Evolutionary conservation across 2,113 vertebrate genomes (phyloP).

Genomic region (Zingel zingel): DNA sequence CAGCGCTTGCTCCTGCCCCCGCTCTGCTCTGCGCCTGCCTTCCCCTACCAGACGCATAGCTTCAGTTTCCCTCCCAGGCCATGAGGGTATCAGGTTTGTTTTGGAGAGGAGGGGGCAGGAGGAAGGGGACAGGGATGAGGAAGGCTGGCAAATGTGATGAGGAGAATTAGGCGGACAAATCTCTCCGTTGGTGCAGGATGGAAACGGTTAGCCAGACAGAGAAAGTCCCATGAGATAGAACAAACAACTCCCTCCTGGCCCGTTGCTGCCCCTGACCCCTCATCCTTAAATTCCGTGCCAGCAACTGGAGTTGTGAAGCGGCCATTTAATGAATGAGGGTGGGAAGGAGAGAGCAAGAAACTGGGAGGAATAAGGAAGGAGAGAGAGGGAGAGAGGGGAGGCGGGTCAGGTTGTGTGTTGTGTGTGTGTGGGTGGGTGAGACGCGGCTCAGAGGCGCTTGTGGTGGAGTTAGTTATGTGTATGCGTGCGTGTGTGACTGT

Average conservation of each 20-base stretch:
- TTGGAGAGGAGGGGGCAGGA: slow-evolving; percentile 49
- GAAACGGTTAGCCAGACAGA: slow-evolving; percentile 36
- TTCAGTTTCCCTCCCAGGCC: slow-evolving; percentile 75
- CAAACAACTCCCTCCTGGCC: slow-evolving; percentile 68
- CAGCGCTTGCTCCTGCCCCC: slow-evolving; percentile 65
- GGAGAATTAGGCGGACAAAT: slow-evolving; percentile 53
- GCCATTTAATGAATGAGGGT: slow-evolving; percentile 84
- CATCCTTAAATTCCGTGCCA: slow-evolving; percentile 79
- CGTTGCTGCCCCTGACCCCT: slow-evolving; percentile 73
- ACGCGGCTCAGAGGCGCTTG: slow-evolving; percentile 74
- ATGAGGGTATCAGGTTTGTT: slow-evolving; percentile 83
- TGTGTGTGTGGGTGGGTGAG: slow-evolving; percentile 72
- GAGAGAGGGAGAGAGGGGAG: slow-evolving; percentile 46
- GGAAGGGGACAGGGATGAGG: slow-evolving; percentile 44
- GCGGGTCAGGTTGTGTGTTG: slow-evolving; percentile 74
- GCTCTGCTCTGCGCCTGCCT: slow-evolving; percentile 60
- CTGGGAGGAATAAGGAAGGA: slow-evolving; percentile 49
- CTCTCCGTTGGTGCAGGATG: slow-evolving; percentile 22
- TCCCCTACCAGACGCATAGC: slow-evolving; percentile 63
- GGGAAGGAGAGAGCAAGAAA: slow-evolving; percentile 53
- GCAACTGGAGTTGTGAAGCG: slow-evolving; percentile 77
- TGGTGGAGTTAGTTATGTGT: slow-evolving; percentile 69
- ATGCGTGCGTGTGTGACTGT: slow-evolving; percentile 46
- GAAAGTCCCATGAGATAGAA: slow-evolving; percentile 38
- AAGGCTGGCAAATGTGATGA: slow-evolving; percentile 55